Percentiles rank a stretch among this genome's conserved stretches.
phyloP scores from a whole-genome alignment of 2,113 vertebrate species.

The Peromyscus californicus region DNA sequence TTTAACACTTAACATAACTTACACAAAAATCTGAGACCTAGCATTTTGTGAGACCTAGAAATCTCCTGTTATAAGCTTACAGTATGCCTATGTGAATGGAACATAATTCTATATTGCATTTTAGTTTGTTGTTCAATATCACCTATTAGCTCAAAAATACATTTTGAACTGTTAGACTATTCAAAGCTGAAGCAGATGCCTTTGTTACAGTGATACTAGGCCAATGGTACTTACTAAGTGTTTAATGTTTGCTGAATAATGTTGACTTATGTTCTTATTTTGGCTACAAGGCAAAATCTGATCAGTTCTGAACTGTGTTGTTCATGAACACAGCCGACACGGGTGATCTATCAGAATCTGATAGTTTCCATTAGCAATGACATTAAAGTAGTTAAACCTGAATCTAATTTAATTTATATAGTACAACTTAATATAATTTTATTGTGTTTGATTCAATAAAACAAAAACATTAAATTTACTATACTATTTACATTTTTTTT shows the following conservation, averaged over 20 bases:
- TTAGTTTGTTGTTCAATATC: conserved; percentile 62
- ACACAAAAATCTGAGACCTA: conserved; percentile 32
- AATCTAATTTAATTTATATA: conserved; percentile 16
- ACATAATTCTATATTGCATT: conserved; percentile 54
- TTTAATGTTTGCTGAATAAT: neutral
- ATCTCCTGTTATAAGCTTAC: conserved; percentile 48
- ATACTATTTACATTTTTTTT: neutral
- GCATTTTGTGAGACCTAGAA: conserved; percentile 24
- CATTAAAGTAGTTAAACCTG: neutral
- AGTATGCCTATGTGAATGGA: conserved; percentile 48
- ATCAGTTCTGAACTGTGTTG: neutral
- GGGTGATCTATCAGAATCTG: neutral
- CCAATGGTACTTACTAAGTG: neutral
- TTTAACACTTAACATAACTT: conserved; percentile 49
- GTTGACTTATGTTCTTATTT: neutral
- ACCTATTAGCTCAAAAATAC: conserved; percentile 59
- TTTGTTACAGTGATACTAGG: conserved; percentile 63
- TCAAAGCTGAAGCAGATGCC: conserved; percentile 50
- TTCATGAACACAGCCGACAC: neutral
- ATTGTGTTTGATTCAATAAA: neutral
- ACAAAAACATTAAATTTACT: neutral
- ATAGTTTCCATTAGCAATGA: neutral
- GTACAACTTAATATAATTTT: neutral
- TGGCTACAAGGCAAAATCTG: neutral
- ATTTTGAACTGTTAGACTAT: conserved; percentile 66